These are phyloP conservation scores for Mastigias papua DNA, from an alignment of 30 jellyfish, hydroid and myxozoan genomes.

Conservation along the genomic window DNA sequence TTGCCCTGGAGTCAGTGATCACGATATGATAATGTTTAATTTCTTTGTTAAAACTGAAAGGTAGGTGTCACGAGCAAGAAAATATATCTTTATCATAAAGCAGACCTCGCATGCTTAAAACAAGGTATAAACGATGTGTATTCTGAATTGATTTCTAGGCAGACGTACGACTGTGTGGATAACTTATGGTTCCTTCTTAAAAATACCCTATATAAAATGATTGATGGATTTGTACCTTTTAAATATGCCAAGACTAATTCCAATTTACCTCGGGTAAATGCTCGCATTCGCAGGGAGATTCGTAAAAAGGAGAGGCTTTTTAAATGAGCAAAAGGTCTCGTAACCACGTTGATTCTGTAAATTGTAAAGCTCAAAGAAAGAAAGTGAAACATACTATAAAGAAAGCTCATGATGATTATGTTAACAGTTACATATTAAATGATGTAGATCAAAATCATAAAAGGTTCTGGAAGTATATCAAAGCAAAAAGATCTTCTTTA, in stretches of 20 bases:
- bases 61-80: constrained; percentile 43
- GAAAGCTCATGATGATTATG: constrained; percentile 61
- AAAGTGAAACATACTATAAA: constrained; percentile 30
- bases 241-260: constrained; percentile 45
- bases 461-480: constrained; percentile 42
- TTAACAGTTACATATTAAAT: constrained; percentile 28
- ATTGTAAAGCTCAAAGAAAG: constrained; percentile 57
- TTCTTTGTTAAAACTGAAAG: constrained; percentile 50
- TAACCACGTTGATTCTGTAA: constrained; percentile 41
- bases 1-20: constrained; percentile 65
- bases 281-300: constrained; percentile 52
- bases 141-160: constrained; percentile 58
- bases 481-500: constrained; percentile 49
- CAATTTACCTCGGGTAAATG: constrained; percentile 47
- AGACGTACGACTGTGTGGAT: constrained; percentile 51
- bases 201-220: constrained; percentile 45
- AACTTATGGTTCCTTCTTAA: constrained; percentile 50
- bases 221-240: constrained; percentile 31
- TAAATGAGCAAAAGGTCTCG: constrained; percentile 47
- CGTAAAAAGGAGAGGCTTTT: constrained; percentile 44
- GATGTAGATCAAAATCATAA: constrained; percentile 24
- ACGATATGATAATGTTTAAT: constrained; percentile 48
- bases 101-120: constrained; percentile 48
- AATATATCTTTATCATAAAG: constrained; percentile 50
- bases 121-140: constrained; percentile 45